Evolutionary conservation across 2,797 vertebrate genomes (phyloP), one percentile per base, ranked within the genome.

Genomic region (Labroides dimidiatus): DNA sequence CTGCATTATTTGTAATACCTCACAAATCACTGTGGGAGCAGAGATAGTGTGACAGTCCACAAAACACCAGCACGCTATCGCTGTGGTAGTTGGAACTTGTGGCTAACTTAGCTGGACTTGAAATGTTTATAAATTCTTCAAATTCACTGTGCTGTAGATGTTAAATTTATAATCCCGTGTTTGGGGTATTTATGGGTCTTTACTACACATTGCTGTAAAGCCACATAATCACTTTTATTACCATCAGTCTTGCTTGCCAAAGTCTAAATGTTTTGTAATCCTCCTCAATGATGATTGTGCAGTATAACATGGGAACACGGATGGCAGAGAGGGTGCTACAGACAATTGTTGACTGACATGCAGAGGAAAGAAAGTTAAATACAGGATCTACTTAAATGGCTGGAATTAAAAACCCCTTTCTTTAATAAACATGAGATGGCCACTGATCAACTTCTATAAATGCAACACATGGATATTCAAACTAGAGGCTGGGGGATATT

Each of bases 21-120:
- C 44, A 1, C 27, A 67, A 77, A 77, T 72, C 64, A 11, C 27
- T 69, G 51, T 54, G 63, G 69, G 45, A 45, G 17, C 11, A 54
- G 24, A 59, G 36, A 33, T 51, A 41, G 42, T 55, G 41, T 56
- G 60, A 65, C 59, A 52, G 41, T 42, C 24, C 70, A 45, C 47
- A 13, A 19, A 64, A 43, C 48, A 41, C 12, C 19, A 47, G 24
- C 64, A 54, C 12, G 15, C 42, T 16, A 24, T 16, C 42, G 47
- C 45, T 50, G 16, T 27, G 13, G 36, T 21, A 69, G 24, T 37
- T 69, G 27, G 45, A 41, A 59, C 62, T 30, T 11, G 49, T 44
- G 57, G 57, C 39, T 9, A 24, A n/a, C 17, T 62, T 27, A 57
- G 67, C 55, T 4, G 43, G 30, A 66, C 30, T 1, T 47, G 21